Evolutionary conservation across 2,797 vertebrate genomes (phyloP).

Genomic region (Cryptoblepharus egeriae): DNA sequence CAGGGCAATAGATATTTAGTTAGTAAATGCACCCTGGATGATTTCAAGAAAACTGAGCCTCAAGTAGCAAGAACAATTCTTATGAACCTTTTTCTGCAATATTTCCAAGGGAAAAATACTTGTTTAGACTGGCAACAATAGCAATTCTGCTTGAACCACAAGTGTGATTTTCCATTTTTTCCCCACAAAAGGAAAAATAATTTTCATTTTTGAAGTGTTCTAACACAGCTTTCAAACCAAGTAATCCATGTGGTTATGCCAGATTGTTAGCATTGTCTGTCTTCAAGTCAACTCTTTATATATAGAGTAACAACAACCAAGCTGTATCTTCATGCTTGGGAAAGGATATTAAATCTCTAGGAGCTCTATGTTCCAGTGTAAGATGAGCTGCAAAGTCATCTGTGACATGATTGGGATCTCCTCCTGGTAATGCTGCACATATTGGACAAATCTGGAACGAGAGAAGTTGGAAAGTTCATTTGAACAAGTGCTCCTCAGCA

Average conservation of each 20-base stretch:
- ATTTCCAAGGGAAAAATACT: neutral
- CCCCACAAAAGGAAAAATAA: neutral
- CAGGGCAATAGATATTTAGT: neutral
- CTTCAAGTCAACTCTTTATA: neutral
- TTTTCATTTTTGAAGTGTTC: neutral
- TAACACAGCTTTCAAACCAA: neutral
- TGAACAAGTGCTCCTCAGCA: constrained; percentile 27
- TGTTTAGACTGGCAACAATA: neutral
- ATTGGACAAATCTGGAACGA: constrained; percentile 96
- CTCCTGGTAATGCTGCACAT: constrained; percentile 97
- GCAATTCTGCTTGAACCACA: neutral
- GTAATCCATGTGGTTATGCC: neutral
- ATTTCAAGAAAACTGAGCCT: neutral
- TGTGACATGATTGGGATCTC: constrained; percentile 98
- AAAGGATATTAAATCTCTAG: constrained; percentile 99
- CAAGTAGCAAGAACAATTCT: neutral
- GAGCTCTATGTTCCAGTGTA: constrained; percentile 99
- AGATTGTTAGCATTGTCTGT: neutral
- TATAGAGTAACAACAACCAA: neutral
- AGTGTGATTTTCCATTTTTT: neutral
- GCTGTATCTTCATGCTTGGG: constrained; percentile 12
- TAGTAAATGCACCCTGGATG: neutral
- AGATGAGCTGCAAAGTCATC: constrained; percentile 99
- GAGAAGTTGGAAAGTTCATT: constrained; percentile 55
- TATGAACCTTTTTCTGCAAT: neutral